Evolutionary conservation across 1,140 invertebrate species (phyloP).

Genomic region (Macrotrachela quadricornifera): DNA sequence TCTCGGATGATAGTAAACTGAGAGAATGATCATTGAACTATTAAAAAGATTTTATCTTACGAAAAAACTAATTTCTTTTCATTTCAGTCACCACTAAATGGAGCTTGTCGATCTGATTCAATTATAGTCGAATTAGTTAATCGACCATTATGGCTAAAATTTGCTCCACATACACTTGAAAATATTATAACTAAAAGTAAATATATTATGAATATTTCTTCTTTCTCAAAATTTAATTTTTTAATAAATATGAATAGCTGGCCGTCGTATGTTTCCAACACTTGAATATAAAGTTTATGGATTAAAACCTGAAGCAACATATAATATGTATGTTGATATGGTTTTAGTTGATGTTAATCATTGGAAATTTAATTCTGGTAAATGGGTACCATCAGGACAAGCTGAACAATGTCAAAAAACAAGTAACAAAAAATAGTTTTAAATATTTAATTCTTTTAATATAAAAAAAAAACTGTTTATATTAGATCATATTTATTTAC

Average conservation of each 20-base stretch:
- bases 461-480: neutral
- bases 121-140: too few relatives aligned
- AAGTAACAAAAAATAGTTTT: neutral
- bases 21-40: too few relatives aligned
- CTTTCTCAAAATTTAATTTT: too few relatives aligned
- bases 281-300: conserved; percentile 38
- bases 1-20: too few relatives aligned
- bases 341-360: conserved; percentile 28
- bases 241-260: conserved; percentile 19
- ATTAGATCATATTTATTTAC: conserved; percentile 43
- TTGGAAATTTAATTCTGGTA: conserved; percentile 25
- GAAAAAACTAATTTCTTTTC: too few relatives aligned
- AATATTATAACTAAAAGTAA: too few relatives aligned
- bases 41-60: too few relatives aligned
- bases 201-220: too few relatives aligned
- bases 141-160: too few relatives aligned
- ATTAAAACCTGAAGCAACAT: conserved; percentile 41
- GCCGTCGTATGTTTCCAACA: conserved; percentile 37
- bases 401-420: conserved; percentile 14
- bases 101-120: too few relatives aligned
- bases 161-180: too few relatives aligned
- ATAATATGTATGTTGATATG: conserved; percentile 58
- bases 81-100: too few relatives aligned
- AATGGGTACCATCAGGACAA: conserved; percentile 22
- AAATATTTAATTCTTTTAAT: neutral